These are phyloP conservation scores for Dysdera silvatica DNA, from an alignment of 1,140 invertebrate species.

Conservation along the genomic window DNA sequence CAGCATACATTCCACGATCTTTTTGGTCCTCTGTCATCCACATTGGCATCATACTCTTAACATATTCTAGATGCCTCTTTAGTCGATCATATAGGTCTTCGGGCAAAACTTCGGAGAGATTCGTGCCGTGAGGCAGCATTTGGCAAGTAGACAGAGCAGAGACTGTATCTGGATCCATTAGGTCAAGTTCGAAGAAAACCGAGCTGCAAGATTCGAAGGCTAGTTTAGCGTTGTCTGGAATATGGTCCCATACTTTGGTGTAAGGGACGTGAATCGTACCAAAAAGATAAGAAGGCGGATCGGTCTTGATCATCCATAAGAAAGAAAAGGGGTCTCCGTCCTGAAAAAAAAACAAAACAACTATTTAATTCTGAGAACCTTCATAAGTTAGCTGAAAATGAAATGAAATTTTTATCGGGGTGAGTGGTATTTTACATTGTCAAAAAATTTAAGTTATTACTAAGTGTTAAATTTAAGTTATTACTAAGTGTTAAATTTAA, in stretches of 20 bases:
- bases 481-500: too few relatives aligned
- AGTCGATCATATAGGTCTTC: conserved; percentile 46
- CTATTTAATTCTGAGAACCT: too few relatives aligned
- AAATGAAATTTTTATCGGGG: too few relatives aligned
- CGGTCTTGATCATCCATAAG: conserved; percentile 43
- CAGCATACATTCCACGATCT: conserved; percentile 48
- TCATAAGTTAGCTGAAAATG: too few relatives aligned
- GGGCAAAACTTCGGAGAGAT: conserved; percentile 48
- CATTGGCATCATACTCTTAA: conserved; percentile 45
- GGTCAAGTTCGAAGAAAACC: conserved; percentile 52
- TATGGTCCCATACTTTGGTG: conserved; percentile 51
- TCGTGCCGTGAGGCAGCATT: conserved; percentile 45
- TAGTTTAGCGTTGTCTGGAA: conserved; percentile 49
- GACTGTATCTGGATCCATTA: conserved; percentile 49
- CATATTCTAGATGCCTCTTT: conserved; percentile 49
- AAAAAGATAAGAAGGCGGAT: conserved; percentile 52
- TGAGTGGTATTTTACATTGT: too few relatives aligned
- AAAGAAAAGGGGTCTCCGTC: conserved; percentile 42
- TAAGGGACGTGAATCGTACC: conserved; percentile 56
- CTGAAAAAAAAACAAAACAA: conserved; percentile 35
- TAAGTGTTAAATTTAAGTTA: too few relatives aligned
- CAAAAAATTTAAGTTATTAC: too few relatives aligned
- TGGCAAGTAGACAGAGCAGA: conserved; percentile 49
- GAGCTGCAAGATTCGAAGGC: conserved; percentile 48
- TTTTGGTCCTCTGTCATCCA: conserved; percentile 50